Evolutionary conservation across 2,797 vertebrate species (phyloP).

Genomic region (Oreochromis grahami): DNA sequence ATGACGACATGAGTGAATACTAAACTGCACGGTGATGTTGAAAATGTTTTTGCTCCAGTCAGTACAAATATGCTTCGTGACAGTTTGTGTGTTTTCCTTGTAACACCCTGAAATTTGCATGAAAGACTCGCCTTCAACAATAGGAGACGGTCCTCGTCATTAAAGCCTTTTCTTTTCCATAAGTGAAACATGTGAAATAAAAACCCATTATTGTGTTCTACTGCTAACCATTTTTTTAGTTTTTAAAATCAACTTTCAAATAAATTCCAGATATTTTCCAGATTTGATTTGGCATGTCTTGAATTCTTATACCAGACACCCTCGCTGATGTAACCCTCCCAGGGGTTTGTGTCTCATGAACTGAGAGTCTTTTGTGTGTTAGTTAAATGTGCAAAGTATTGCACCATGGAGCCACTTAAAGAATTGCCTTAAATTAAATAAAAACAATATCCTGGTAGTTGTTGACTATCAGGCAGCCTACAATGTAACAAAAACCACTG

Average conservation of each 20-base stretch:
- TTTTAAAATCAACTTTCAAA: not conserved
- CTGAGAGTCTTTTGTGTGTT: not conserved
- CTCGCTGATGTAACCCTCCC: not conserved
- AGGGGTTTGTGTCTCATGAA: not conserved
- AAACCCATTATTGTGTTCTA: not conserved
- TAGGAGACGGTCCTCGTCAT: rapidly evolving
- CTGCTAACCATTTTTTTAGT: not conserved
- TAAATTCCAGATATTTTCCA: not conserved
- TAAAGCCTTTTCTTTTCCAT: not conserved
- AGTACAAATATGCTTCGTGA: not conserved
- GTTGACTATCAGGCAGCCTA: not conserved
- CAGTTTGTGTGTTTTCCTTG: not conserved
- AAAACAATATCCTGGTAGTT: not conserved
- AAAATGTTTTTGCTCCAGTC: not conserved
- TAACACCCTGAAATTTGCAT: not conserved
- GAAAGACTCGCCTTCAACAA: not conserved
- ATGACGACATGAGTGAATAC: rapidly evolving
- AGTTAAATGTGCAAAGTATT: not conserved
- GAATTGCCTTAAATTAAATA: not conserved
- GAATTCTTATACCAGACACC: too few species aligned
- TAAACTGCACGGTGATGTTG: rapidly evolving
- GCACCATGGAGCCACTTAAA: not conserved
- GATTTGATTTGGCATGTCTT: too few species aligned
- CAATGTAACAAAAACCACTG: not conserved
- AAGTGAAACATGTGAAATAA: not conserved